Evolutionary conservation across 2,888 invertebrate genomes (phyloP).

Genomic region (Resseliella maxima): DNA sequence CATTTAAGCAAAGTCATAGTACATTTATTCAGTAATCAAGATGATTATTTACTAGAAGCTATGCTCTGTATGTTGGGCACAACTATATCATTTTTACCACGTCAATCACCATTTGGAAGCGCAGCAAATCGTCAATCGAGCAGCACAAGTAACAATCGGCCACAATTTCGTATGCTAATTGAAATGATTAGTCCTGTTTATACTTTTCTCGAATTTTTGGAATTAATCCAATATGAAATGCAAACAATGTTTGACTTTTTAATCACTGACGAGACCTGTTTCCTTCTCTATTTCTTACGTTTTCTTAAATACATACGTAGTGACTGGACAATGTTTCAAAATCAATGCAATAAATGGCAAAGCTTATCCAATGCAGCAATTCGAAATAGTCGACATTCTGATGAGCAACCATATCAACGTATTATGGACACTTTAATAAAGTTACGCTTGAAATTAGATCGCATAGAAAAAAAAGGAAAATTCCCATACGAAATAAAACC

Average conservation of each 20-base stretch:
- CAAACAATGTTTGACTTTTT: constrained; percentile 85
- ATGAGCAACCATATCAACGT: constrained; percentile 74
- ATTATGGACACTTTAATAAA: constrained; percentile 87
- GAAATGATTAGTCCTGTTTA: constrained; percentile 86
- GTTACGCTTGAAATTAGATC: constrained; percentile 81
- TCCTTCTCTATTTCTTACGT: constrained; percentile 83
- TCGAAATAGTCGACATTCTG: not conserved
- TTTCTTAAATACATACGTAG: constrained; percentile 85
- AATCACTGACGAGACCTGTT: constrained; percentile 91
- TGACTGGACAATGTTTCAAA: constrained; percentile 85
- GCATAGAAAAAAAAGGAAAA: constrained; percentile 82
- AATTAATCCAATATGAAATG: constrained; percentile 84
- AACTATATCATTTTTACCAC: constrained; percentile 83
- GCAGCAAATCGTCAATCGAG: not conserved
- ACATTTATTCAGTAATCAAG: constrained; percentile 89
- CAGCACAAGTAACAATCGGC: constrained; percentile 66
- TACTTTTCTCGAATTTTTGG: constrained; percentile 88
- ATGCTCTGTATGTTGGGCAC: constrained; percentile 93
- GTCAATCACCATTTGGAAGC: constrained; percentile 34
- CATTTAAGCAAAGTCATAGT: constrained; percentile 89
- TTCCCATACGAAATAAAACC: constrained; percentile 93
- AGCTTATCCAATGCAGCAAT: constrained; percentile 60
- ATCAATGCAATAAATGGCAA: constrained; percentile 74
- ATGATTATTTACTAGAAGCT: constrained; percentile 89
- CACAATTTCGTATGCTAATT: constrained; percentile 82